phyloP scores from a whole-genome alignment of 2,888 invertebrate species.

The Dione juno region DNA sequence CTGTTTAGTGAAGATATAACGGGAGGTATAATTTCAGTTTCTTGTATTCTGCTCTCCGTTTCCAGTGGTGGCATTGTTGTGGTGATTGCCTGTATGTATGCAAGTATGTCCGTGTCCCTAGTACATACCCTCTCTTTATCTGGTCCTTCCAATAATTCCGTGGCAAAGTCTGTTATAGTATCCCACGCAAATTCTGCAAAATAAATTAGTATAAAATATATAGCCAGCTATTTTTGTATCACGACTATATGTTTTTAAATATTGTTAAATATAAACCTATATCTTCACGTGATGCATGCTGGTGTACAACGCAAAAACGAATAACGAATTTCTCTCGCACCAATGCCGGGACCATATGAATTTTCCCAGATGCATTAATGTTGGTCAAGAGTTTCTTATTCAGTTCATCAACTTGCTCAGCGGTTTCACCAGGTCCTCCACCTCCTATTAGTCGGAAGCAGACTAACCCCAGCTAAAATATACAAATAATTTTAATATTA shows the following conservation, averaged over 20 bases:
- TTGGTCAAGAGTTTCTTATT: constrained; percentile 96
- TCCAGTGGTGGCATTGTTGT: neutral
- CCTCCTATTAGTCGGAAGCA: constrained; percentile 93
- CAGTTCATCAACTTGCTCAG: constrained; percentile 83
- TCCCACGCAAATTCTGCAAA: constrained; percentile 91
- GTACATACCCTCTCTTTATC: constrained; percentile 84
- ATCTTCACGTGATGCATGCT: constrained; percentile 93
- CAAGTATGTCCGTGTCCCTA: constrained; percentile 39
- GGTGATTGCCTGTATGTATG: neutral
- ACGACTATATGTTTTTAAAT: neutral
- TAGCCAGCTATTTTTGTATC: neutral
- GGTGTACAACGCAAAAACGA: constrained; percentile 96
- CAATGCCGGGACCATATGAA: constrained; percentile 98
- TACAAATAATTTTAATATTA: neutral
- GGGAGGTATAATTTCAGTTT: neutral
- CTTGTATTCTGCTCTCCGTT: neutral
- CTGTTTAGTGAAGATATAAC: neutral
- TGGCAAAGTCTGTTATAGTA: constrained; percentile 90
- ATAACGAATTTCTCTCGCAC: constrained; percentile 96
- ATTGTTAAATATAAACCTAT: constrained; percentile 81
- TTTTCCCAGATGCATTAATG: constrained; percentile 96
- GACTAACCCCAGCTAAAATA: constrained; percentile 91
- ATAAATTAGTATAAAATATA: neutral
- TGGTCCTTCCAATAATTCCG: constrained; percentile 89
- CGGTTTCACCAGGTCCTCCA: constrained; percentile 79